These are phyloP conservation scores for Alosa alosa DNA, from an alignment of 2,113 vertebrate species.

Conservation along the genomic window DNA sequence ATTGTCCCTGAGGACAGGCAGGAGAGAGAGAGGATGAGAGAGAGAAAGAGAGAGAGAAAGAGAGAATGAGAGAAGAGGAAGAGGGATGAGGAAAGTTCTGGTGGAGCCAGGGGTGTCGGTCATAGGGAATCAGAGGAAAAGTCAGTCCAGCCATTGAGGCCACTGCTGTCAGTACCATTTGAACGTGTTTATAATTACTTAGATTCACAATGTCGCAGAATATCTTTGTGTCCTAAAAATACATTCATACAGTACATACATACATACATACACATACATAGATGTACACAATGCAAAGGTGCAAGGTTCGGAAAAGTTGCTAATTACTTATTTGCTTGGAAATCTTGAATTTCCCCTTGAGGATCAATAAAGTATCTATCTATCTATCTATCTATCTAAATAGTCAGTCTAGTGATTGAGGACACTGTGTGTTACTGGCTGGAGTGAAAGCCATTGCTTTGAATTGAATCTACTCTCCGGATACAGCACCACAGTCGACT, in stretches of 20 bases:
- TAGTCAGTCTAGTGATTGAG: not conserved
- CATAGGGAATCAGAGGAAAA: slow-evolving; percentile 36
- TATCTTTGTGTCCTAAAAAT: not conserved
- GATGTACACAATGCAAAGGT: too few species aligned
- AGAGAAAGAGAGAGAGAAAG: not conserved
- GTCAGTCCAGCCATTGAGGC: slow-evolving; percentile 1
- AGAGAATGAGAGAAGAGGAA: not conserved
- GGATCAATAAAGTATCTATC: too few species aligned
- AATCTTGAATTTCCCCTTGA: too few species aligned
- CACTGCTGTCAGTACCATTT: not conserved
- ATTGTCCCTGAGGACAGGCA: slow-evolving; percentile 43
- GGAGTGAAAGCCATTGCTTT: not conserved
- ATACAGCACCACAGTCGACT: not conserved
- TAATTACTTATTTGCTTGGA: not conserved
- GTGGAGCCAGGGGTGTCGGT: slow-evolving; percentile 29
- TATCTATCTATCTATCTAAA: too few species aligned
- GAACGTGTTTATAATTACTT: not conserved
- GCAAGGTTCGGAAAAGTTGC: not conserved
- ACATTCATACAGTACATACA: too few species aligned
- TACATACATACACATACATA: too few species aligned
- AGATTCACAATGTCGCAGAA: not conserved
- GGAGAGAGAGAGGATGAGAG: slow-evolving; percentile 9
- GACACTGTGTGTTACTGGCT: not conserved
- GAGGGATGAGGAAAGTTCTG: not conserved
- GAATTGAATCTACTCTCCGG: not conserved